Percentiles rank a stretch among this genome's conserved stretches.
Conservation (phyloP, 2,797 vertebrate genomes). For the Schizopygopsis pylzovi region DNA sequence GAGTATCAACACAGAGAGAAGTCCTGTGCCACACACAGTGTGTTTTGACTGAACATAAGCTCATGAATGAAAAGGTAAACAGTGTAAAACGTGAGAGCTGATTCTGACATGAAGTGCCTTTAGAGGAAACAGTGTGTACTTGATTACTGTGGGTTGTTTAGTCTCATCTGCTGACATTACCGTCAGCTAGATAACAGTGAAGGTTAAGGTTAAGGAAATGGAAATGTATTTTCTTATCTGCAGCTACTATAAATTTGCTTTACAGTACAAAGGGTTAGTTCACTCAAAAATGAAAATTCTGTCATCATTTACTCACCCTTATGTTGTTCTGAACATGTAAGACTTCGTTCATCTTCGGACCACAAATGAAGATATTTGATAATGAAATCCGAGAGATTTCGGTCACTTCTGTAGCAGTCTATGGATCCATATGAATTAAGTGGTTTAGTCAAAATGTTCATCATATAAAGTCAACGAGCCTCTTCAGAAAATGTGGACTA, state of each 20-base stretch:
- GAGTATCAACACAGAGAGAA: constrained; percentile 31
- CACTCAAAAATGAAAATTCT: neutral
- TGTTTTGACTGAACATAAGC: constrained; percentile 46
- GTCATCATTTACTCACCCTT: neutral
- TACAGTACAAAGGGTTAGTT: neutral
- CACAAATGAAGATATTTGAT: neutral
- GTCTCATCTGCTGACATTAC: constrained; percentile 6
- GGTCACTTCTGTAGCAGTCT: neutral
- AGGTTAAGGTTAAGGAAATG: neutral
- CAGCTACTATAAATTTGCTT: neutral
- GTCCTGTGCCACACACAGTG: constrained; percentile 44
- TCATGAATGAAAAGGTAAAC: constrained; percentile 46
- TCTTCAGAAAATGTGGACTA: neutral
- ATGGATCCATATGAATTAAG: neutral
- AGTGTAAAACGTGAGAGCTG: constrained; percentile 38
- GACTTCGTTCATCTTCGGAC: neutral
- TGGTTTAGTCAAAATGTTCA: neutral
- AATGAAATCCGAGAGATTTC: neutral
- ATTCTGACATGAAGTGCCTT: constrained; percentile 40
- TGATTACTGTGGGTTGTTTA: constrained; percentile 6
- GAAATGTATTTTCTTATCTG: neutral
- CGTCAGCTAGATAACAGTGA: neutral
- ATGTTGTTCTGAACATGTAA: neutral
- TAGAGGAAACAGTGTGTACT: constrained; percentile 34
- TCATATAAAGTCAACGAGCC: neutral